A percentile compares a stretch with the other conserved stretches of the same genome.
These are phyloP conservation scores for Trachops cirrhosus DNA, from an alignment of 2,797 vertebrate genomes.

Conservation along the genomic window DNA sequence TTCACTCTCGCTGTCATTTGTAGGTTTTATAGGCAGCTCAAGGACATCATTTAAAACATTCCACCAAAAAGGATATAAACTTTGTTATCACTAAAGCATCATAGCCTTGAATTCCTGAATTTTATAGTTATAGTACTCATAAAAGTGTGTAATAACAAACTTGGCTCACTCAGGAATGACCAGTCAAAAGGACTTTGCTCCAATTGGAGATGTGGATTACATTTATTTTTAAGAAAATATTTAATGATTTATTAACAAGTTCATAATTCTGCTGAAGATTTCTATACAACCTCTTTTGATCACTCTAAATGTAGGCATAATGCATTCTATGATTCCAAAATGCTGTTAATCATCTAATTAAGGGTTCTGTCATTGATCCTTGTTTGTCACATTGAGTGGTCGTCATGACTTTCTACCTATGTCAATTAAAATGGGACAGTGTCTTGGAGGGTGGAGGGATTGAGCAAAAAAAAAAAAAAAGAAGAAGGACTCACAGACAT, in stretches of 20 bases:
- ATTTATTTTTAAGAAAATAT: constrained; percentile 41
- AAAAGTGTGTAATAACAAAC: constrained; percentile 65
- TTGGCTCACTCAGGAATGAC: constrained; percentile 48
- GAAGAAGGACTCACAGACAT: neutral
- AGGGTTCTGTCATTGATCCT: neutral
- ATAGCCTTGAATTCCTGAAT: constrained; percentile 60
- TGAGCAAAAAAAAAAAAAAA: neutral
- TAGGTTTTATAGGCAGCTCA: constrained; percentile 27
- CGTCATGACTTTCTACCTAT: neutral
- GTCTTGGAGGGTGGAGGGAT: neutral
- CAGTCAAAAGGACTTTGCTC: constrained; percentile 62
- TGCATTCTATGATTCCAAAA: neutral
- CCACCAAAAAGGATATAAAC: constrained; percentile 49
- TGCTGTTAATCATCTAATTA: neutral
- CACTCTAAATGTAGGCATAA: neutral
- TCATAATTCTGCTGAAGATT: constrained; percentile 37
- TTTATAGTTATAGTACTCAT: constrained; percentile 70
- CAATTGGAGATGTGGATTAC: neutral
- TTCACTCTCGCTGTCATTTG: constrained; percentile 9
- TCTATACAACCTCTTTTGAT: neutral
- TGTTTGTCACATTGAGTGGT: neutral
- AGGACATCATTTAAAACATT: constrained; percentile 51
- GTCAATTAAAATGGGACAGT: neutral
- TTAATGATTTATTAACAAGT: constrained; percentile 26
- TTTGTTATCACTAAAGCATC: constrained; percentile 6